Percentiles rank a stretch among this genome's conserved stretches.
These are phyloP conservation scores for Sceloporus tristichus DNA, from an alignment of 2,113 vertebrate genomes.

Conservation along the genomic window DNA sequence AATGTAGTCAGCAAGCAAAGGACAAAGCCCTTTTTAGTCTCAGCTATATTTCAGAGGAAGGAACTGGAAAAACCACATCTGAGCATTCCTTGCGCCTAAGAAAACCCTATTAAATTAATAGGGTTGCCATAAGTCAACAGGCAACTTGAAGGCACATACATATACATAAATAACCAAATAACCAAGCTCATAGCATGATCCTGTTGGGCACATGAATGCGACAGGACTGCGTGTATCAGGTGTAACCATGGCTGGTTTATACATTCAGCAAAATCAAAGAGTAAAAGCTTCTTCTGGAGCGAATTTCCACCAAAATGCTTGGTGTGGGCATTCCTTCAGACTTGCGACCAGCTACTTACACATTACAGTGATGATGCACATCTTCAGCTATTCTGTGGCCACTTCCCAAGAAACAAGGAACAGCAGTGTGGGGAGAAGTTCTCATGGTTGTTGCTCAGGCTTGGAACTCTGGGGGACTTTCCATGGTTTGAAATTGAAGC, in stretches of 20 bases:
- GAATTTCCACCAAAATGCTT: not conserved
- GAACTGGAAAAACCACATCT: no score
- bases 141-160: no score
- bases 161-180: not conserved
- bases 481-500: not conserved
- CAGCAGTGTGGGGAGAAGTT: not conserved
- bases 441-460: not conserved
- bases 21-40: not conserved
- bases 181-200: not conserved
- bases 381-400: not conserved
- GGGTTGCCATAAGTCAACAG: no score
- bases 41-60: no score
- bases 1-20: not conserved
- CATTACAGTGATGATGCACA: not conserved
- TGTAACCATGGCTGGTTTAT: not conserved
- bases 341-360: not conserved
- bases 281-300: not conserved
- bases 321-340: not conserved
- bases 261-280: not conserved
- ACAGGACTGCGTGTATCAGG: no score
- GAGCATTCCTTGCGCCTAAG: no score
- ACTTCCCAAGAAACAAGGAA: not conserved
- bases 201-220: not conserved
- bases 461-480: not conserved
- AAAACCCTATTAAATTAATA: no score